Base-by-base conservation (phyloP, 2,113 vertebrate genomes). In the Corythornis madagascariensis region DNA sequence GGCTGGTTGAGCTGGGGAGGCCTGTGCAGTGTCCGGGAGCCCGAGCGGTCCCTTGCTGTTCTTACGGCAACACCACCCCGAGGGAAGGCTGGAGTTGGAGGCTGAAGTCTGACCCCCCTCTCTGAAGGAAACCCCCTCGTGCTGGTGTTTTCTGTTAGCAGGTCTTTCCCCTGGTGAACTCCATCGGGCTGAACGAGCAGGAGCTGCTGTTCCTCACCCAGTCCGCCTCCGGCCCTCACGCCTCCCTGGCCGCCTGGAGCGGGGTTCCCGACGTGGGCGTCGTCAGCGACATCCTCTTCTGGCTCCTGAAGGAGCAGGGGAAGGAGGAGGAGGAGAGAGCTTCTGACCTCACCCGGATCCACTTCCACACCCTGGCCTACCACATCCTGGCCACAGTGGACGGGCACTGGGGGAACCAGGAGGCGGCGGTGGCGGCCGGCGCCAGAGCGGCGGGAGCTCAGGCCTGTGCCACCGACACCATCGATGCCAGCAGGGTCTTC, bases 301-400 rank as follows among this genome's bases (percentile, higher is more conserved):
- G 99, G 99, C 91, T 99, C 93, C 96, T 99, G 87, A 98, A 98
- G 94, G 97, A 97, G 84, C 98, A 99, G 1, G 99, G 99, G 60
- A 97, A 93, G 89, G 96, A 79, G 0, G 91, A 97, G 8, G 38
- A 38, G 38, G 38, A 38, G 38, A 38, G 97, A 1, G 97, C 98
- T 22, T 98, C 99, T 0, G 98, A 98, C 57, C 98, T 99, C 25
- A 99, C 98, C 0, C 98, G 99, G 19, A 97, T 99, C 91, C 99
- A 99, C 93, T 99, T 99, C 97, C 99, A 99, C 97, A 99, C 99
- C 0, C 97, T 99, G 95, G 98, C 98, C 74, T 99, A 99, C 84
- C 99, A 99, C 87, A 97, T 99, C 86, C 96, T 99, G 50, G 99
- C 85, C 9, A 99, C 99, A 0, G 98, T 99, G 93, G 98, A 99